Evolutionary conservation across 2,797 vertebrate genomes (phyloP).

Genomic region (Xerus rutilus): DNA sequence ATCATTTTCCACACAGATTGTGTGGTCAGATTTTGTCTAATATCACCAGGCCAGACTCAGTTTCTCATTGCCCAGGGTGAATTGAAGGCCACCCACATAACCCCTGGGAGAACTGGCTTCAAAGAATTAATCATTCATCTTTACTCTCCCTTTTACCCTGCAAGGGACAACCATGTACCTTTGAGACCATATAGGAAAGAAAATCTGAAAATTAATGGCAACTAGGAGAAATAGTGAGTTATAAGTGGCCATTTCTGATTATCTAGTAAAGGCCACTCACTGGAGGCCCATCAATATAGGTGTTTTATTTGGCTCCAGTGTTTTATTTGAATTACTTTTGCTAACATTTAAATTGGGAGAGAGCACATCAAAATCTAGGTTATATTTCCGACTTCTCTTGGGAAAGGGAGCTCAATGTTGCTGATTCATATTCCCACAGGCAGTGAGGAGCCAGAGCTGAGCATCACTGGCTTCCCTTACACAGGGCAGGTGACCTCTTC

Average conservation of each 20-base stretch:
- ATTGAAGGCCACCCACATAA: background rate
- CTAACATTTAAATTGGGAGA: constrained; percentile 7
- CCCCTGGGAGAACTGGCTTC: rapidly evolving
- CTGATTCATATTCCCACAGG: no score
- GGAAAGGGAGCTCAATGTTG: background rate
- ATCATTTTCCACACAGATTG: background rate
- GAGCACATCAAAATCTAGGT: background rate
- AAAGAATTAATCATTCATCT: background rate
- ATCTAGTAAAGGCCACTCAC: background rate
- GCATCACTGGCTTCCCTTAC: background rate
- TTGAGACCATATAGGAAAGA: background rate
- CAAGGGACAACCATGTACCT: background rate
- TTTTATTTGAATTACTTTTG: background rate
- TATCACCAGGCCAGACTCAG: background rate
- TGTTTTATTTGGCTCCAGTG: background rate
- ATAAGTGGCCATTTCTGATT: background rate
- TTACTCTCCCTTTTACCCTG: background rate
- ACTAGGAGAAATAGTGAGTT: background rate
- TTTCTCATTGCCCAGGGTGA: background rate
- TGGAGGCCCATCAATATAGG: background rate
- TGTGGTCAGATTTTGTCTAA: background rate
- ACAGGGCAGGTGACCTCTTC: rapidly evolving
- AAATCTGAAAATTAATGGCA: background rate
- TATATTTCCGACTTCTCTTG: background rate
- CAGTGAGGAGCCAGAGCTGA: background rate